Base-by-base conservation (phyloP, 2,797 vertebrate species). In the Synaphobranchus kaupii region DNA sequence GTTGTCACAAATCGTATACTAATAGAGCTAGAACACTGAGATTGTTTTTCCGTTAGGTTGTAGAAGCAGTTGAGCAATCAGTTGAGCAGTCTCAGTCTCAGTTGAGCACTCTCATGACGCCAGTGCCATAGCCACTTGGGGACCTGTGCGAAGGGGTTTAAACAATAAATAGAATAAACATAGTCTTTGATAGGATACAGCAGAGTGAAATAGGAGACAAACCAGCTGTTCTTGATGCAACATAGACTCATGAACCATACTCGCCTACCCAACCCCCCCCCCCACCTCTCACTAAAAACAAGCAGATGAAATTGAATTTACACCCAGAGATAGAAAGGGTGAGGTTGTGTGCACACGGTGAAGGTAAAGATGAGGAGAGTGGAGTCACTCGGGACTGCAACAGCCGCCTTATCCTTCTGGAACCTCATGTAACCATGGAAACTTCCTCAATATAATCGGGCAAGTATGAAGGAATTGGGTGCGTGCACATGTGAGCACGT, bases 351-450 rank as follows among this genome's bases (percentile, higher is more conserved):
- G 71, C 66, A 31, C 15, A 52, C 22, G 47, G 58, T 71, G 56
- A 15, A 86, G 68, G 84, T 68, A 90, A 86, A 87, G 84, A 89
- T 90, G 89, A 88, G 88, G 85, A 90, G 89, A 87, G 87, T 80
- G 44, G 85, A 88, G 86, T 90, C 89, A 87, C 88, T 86, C 84
- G 89, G 90, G 89, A 90, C 88, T 84, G 89, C 28, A 88, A 86
- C 87, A 87, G 86, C 84, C 88, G 87, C 87, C 89, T 89, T 91
- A 91, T 93, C 91, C 88, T 92, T 68, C 88, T 88, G 89, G 88
- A 93, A 92, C 92, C 92, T 91, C 88, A 91, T 44, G 92, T 93
- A 91, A 93, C 93, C 92, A 94, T 93, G 92, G 92, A 90, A 92
- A 94, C 93, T 88, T 90, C 89, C 91, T 92, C 90, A 90, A 92